Evolutionary conservation across 2,888 invertebrate genomes (phyloP).

Genomic region (Dorcus hopei): DNA sequence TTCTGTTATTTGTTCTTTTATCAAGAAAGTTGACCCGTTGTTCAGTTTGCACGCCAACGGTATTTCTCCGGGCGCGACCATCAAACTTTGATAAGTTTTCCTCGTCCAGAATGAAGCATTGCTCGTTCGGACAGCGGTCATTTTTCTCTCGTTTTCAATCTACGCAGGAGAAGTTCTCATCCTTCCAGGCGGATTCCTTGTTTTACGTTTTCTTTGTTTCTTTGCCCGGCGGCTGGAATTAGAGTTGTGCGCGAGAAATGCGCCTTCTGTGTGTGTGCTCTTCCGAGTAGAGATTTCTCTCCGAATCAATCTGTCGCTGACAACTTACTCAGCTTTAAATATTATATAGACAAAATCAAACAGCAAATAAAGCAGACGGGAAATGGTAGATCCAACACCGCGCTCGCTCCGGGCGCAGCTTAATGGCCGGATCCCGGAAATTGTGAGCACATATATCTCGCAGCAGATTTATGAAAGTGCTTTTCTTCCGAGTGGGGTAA

Average conservation of each 20-base stretch:
- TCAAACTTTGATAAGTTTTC: conserved; percentile 51
- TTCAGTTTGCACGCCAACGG: conserved; percentile 30
- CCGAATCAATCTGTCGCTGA: too few species aligned
- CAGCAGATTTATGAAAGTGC: conserved; percentile 88
- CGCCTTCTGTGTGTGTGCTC: background rate
- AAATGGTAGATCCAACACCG: conserved; percentile 43
- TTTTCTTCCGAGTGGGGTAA: conserved; percentile 47
- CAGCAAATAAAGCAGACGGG: conserved; percentile 45
- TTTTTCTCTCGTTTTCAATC: conserved; percentile 56
- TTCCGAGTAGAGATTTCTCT: too few species aligned
- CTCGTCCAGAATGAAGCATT: conserved; percentile 35
- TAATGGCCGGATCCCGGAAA: conserved; percentile 89
- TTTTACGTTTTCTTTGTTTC: conserved; percentile 31
- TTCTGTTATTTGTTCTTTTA: conserved; percentile 48
- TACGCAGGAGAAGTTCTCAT: conserved; percentile 41
- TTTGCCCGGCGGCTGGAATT: conserved; percentile 12
- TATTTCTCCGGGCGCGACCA: conserved; percentile 41
- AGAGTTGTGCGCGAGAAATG: background rate
- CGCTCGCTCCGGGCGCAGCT: conserved; percentile 47
- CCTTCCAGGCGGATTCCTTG: conserved; percentile 32
- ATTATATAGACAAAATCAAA: conserved; percentile 46
- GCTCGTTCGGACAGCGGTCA: conserved; percentile 54
- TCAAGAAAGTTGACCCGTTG: conserved; percentile 44
- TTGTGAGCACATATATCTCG: conserved; percentile 88
- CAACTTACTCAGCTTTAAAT: too few species aligned